Base-by-base conservation (phyloP, 2,113 vertebrate genomes). In the Odontesthes bonariensis region DNA sequence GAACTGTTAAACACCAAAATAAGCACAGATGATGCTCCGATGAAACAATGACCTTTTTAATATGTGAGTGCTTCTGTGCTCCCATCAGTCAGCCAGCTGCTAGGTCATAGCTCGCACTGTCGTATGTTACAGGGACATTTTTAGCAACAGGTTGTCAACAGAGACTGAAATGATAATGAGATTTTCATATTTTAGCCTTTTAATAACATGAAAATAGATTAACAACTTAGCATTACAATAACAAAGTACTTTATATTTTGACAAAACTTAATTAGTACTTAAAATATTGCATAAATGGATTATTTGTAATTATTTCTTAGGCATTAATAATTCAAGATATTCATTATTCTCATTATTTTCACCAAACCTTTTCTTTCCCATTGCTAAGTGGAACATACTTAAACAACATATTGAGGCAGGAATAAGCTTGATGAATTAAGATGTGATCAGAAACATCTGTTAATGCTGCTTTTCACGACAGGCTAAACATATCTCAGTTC, bases 11-110 rank as follows among this genome's bases (percentile, higher is more conserved):
- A 1, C 53, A 55, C 22, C 17, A 44, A 47, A 2, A 10, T 27
- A 9, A 6, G 44, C 32, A 66, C 73, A 73, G 74, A 81, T 79
- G 47, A 76, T 59, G 35, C 70, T 73, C 69, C 53, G 17, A 0
- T 38, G 32, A 44, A 71, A 64, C 75, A 60, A 13, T 69, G 59
- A 60, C 52, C 65, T 79, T 55, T 77, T 73, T 47, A n/a, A 60
- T 56, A 54, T 68, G 33, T 33, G 52, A 76, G 53, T 31, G 14
- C 44, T 51, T 62, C 19, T 2, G 49, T 32, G 11, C 31, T 52
- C 27, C 23, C 4, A 42, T 67, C 4, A 51, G 23, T 63, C 57
- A 51, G 16, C n/a, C 60, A 74, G 69, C 58, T 75, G 74, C 6
- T 6, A 16, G 19, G 20, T 33, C 53, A n/a, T 1, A 55, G 6